These are phyloP conservation scores for Tipula lateralis DNA, from an alignment of 2,888 invertebrate genomes.

Conservation along the genomic window DNA sequence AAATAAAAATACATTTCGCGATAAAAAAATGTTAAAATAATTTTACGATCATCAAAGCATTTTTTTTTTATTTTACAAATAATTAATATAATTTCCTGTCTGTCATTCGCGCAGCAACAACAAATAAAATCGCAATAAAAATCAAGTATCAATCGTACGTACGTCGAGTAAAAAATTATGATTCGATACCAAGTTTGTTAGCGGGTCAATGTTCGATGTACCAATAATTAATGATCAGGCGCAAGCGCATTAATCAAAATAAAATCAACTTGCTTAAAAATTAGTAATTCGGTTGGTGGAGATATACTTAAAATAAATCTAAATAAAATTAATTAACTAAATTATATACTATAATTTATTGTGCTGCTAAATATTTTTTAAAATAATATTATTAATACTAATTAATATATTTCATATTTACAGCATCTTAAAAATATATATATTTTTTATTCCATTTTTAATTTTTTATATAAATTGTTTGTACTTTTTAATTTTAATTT, in stretches of 20 bases:
- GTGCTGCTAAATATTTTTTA: background rate
- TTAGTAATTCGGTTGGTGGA: background rate
- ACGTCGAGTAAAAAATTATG: background rate
- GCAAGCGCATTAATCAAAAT: background rate
- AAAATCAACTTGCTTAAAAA: background rate
- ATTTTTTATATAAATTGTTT: background rate
- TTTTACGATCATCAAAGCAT: background rate
- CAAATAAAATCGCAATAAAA: background rate
- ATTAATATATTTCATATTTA: background rate
- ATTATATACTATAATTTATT: background rate
- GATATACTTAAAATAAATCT: background rate
- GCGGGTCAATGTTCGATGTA: background rate
- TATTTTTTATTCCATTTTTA: background rate
- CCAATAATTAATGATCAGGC: background rate
- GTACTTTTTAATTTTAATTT: constrained; percentile 19
- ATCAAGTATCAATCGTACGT: background rate
- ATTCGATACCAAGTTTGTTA: too few relatives aligned
- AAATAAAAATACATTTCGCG: background rate
- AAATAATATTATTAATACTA: background rate
- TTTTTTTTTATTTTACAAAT: background rate
- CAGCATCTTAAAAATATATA: constrained; percentile 3
- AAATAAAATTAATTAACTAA: background rate
- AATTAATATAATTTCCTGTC: constrained; percentile 5
- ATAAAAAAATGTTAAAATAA: background rate
- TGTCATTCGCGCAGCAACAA: background rate